A percentile compares a stretch with the other conserved stretches of the same genome.
Evolutionary conservation across 2,113 vertebrate genomes (phyloP).

Genomic region (Catagonus wagneri): DNA sequence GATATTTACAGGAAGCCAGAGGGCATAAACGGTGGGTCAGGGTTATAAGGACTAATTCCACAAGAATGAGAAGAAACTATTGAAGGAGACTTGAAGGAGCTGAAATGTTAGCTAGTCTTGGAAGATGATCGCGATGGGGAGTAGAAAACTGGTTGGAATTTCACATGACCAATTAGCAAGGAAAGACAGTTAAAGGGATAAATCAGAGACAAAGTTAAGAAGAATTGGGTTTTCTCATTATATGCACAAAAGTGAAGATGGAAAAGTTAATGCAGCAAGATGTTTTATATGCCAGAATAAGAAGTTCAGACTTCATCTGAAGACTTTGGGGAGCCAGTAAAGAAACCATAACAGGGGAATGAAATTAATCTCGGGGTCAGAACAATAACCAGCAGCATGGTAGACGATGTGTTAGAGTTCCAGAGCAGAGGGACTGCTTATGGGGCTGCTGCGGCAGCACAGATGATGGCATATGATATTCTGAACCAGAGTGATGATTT

Average conservation of each 20-base stretch:
- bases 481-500: not conserved
- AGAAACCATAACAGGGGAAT: not conserved
- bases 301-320: not conserved
- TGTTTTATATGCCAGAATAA: not conserved
- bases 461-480: not conserved
- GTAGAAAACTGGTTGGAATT: not conserved
- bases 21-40: not conserved
- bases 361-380: not conserved
- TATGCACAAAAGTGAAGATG: not conserved
- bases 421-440: not conserved
- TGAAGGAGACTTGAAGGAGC: not conserved
- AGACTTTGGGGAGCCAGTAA: not conserved
- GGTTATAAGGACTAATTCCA: not conserved
- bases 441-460: accelerated
- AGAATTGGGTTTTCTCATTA: not conserved
- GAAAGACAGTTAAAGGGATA: not conserved
- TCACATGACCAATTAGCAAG: not conserved
- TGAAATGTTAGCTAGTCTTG: not conserved
- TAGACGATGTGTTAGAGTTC: accelerated
- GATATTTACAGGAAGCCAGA: not conserved
- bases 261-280: not conserved
- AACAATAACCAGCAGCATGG: not conserved
- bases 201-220: not conserved
- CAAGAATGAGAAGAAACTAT: not conserved
- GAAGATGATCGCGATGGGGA: not conserved